phyloP scores from a whole-genome alignment of 2,888 invertebrate species.

The Raillietiella orientalis region DNA sequence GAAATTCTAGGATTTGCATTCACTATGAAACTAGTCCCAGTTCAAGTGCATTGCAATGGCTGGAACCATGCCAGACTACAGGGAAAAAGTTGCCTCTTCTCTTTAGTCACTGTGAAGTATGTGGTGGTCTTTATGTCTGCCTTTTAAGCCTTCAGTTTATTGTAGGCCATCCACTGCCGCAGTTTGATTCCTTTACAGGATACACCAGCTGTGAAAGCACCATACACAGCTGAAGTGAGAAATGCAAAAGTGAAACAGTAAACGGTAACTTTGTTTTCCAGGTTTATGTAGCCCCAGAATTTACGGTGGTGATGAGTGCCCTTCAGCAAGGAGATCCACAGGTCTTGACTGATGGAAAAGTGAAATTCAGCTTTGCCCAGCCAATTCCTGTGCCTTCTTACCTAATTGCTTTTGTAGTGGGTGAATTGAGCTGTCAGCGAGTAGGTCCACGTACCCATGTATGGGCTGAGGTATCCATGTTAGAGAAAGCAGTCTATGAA shows the following conservation, averaged over 20 bases:
- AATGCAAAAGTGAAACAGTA: too few species aligned
- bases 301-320: conserved; percentile 69
- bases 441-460: conserved; percentile 51
- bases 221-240: conserved; percentile 32
- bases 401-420: conserved; percentile 59
- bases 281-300: conserved; percentile 33
- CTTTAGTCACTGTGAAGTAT: conserved; percentile 45
- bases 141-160: conserved; percentile 7
- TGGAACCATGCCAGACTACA: conserved; percentile 50
- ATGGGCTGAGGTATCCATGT: conserved; percentile 58
- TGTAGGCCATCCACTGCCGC: conserved; percentile 51
- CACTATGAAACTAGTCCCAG: conserved; percentile 37
- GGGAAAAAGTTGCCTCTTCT: conserved; percentile 57
- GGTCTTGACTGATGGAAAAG: conserved; percentile 13
- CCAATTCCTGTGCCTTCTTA: conserved; percentile 61
- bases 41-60: conserved; percentile 68
- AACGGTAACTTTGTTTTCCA: conserved; percentile 11
- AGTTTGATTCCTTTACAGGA: conserved; percentile 76
- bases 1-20: conserved; percentile 13
- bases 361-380: conserved; percentile 17
- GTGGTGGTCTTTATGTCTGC: conserved; percentile 3
- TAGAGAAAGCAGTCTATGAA: conserved; percentile 54
- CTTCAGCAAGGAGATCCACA: conserved; percentile 18
- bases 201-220: conserved; percentile 56
- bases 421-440: conserved; percentile 33